These are phyloP conservation scores for Agrilus biguttatus DNA, from an alignment of 2,888 invertebrate species.

Conservation along the genomic window DNA sequence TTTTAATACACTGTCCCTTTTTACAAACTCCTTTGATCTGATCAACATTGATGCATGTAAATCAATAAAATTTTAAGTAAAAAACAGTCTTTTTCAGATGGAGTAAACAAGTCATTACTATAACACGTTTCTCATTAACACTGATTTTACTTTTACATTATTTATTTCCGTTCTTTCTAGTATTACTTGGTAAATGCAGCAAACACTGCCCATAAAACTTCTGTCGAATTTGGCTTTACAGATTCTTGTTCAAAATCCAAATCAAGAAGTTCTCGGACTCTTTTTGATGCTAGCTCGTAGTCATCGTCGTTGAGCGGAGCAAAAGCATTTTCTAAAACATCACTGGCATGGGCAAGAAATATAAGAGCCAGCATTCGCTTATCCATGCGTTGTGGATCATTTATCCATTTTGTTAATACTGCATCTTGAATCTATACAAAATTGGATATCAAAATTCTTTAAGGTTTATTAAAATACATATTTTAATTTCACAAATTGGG, in stretches of 20 bases:
- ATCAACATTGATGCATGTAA: too few species aligned
- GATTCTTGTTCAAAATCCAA: slow-evolving; percentile 94
- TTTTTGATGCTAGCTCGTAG: slow-evolving; percentile 95
- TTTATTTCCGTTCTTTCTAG: slow-evolving; percentile 1
- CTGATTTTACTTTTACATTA: neutral
- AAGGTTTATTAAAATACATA: neutral
- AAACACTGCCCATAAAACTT: slow-evolving; percentile 98
- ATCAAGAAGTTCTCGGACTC: slow-evolving; percentile 90
- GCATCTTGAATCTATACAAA: slow-evolving; percentile 81
- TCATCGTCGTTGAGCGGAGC: slow-evolving; percentile 94
- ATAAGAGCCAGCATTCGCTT: slow-evolving; percentile 85
- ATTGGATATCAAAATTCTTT: neutral
- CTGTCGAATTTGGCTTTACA: slow-evolving; percentile 78
- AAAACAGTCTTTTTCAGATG: too few species aligned
- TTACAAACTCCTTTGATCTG: too few species aligned
- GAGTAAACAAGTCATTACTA: too few species aligned
- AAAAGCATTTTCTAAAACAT: slow-evolving; percentile 98
- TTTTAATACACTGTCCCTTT: too few species aligned
- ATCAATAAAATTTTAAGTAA: too few species aligned
- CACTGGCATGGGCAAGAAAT: slow-evolving; percentile 93
- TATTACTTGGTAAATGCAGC: slow-evolving; percentile 93
- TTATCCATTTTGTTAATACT: slow-evolving; percentile 89
- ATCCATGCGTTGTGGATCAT: slow-evolving; percentile 95
- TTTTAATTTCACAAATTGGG: neutral
- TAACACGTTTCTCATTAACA: neutral